These are phyloP conservation scores for Cacatua alba DNA, from an alignment of 2,113 vertebrate genomes.

Conservation along the genomic window DNA sequence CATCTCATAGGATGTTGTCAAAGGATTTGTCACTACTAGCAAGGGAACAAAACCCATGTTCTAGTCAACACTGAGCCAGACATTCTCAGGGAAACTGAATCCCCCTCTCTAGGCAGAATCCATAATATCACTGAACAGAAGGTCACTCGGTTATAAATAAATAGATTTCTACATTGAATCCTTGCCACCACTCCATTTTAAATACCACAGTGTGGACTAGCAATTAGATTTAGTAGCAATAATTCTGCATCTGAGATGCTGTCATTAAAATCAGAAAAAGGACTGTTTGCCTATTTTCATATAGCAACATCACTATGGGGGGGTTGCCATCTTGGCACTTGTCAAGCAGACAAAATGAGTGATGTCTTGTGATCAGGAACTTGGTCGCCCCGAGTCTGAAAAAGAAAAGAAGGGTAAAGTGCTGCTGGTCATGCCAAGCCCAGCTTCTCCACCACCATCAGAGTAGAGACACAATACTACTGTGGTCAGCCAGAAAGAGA, in stretches of 20 bases:
- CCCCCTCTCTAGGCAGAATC: background rate
- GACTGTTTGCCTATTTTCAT: background rate
- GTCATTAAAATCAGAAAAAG: background rate
- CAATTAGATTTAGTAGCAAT: background rate
- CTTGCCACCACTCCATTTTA: slow-evolving; percentile 4
- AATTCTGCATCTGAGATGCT: background rate
- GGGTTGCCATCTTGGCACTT: background rate
- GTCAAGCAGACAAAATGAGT: background rate
- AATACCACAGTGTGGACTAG: background rate
- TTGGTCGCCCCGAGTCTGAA: background rate
- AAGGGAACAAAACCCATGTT: background rate
- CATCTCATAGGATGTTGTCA: slow-evolving; percentile 6
- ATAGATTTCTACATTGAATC: slow-evolving; percentile 34
- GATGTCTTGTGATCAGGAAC: background rate
- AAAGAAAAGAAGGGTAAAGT: background rate
- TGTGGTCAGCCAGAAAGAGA: background rate
- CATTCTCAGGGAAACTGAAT: background rate
- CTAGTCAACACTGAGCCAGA: background rate
- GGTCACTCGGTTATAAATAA: slow-evolving; percentile 41
- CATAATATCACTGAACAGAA: slow-evolving; percentile 38
- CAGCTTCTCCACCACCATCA: background rate
- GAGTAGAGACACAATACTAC: background rate
- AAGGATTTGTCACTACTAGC: slow-evolving; percentile 19
- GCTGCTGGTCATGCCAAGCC: background rate
- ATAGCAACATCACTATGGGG: fast-evolving